A percentile compares a stretch with the other conserved stretches of the same genome.
Evolutionary conservation across 2,888 invertebrate species (phyloP).

Genomic region (Drosophila melanosoma): DNA sequence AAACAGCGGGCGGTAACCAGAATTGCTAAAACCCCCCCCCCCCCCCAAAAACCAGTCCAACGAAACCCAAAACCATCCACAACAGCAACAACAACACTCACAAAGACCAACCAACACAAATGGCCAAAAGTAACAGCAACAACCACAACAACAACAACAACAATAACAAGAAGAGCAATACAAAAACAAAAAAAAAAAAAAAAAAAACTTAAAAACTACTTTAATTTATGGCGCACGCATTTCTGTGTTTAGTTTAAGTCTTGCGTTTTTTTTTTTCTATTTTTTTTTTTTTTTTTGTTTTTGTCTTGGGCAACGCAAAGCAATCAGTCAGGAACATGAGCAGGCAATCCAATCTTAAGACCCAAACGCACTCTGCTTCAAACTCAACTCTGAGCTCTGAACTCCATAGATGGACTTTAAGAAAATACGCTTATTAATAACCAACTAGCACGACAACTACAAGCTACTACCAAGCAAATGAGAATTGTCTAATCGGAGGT

Average conservation of each 20-base stretch:
- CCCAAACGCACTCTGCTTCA: not conserved
- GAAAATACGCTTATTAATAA: slow-evolving; percentile 46
- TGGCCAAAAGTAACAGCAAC: slow-evolving; percentile 37
- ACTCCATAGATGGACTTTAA: slow-evolving; percentile 18
- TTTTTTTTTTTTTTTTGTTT: not conserved
- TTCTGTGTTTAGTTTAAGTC: slow-evolving; percentile 65
- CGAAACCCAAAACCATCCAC: slow-evolving; percentile 59
- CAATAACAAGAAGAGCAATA: not conserved
- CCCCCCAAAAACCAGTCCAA: slow-evolving; percentile 28
- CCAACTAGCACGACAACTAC: slow-evolving; percentile 38
- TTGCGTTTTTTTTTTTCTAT: slow-evolving; percentile 9
- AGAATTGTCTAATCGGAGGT: not conserved
- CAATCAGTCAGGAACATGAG: slow-evolving; percentile 73
- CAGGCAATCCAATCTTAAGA: slow-evolving; percentile 38
- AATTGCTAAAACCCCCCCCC: slow-evolving; percentile 54
- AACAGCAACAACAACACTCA: slow-evolving; percentile 32
- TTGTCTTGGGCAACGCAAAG: slow-evolving; percentile 64
- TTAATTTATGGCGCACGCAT: slow-evolving; percentile 80
- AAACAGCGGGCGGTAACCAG: slow-evolving; percentile 51
- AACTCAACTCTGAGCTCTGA: slow-evolving; percentile 15
- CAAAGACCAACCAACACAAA: slow-evolving; percentile 29
- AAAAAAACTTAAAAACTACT: slow-evolving; percentile 75
- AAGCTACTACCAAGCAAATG: not conserved
- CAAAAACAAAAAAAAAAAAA: slow-evolving; percentile 4
- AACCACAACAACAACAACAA: slow-evolving; percentile 24